These are phyloP conservation scores for Erebia ligea DNA, from an alignment of 2,888 invertebrate species.

Conservation along the genomic window DNA sequence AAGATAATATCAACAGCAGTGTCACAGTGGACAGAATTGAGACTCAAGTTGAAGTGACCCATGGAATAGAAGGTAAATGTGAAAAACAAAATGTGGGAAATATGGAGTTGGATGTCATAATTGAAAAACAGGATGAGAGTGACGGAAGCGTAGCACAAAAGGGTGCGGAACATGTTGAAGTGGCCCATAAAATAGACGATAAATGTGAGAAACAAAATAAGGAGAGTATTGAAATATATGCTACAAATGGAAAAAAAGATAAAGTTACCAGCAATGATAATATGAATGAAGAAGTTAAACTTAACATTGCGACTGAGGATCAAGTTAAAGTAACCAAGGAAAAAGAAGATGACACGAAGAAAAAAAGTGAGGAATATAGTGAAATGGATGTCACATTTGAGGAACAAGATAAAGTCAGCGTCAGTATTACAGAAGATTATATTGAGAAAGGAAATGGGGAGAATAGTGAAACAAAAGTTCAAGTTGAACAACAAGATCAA, in stretches of 20 bases:
- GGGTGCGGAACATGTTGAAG: neutral
- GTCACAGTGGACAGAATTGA: neutral
- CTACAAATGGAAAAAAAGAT: neutral
- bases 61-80: neutral
- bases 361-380: neutral
- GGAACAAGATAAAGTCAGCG: neutral
- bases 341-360: neutral
- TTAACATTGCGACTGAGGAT: neutral
- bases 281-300: neutral
- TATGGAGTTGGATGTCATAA: neutral
- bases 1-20: neutral
- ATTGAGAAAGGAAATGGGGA: neutral
- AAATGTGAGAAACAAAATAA: neutral
- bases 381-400: conserved; percentile 11
- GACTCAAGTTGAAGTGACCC: neutral
- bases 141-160: neutral
- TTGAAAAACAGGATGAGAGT: neutral
- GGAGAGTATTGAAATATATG: neutral
- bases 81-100: neutral
- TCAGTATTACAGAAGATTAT: neutral
- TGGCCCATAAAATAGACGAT: neutral
- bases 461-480: neutral
- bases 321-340: neutral
- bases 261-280: neutral
- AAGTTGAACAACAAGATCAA: neutral